Evolutionary conservation across 2,113 vertebrate species (phyloP).

Genomic region (Cottus gobio): DNA sequence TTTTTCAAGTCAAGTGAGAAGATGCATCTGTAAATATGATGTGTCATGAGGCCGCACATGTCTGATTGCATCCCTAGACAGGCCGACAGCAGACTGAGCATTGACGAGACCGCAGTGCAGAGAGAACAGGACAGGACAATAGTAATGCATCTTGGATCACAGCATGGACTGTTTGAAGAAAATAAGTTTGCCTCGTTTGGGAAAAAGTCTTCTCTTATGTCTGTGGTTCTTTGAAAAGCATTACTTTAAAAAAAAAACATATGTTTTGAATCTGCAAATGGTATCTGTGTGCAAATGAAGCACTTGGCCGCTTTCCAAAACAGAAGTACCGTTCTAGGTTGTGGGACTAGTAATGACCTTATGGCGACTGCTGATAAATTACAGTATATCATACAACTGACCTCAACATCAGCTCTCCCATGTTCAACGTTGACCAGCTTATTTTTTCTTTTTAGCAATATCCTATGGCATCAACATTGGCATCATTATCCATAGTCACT

Average conservation of each 20-base stretch:
- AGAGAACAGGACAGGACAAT: neutral
- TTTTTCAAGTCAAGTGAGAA: neutral
- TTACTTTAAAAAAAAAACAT: neutral
- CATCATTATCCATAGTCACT: conserved; percentile 23
- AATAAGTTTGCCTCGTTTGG: neutral
- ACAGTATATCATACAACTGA: conserved; percentile 31
- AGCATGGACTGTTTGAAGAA: neutral
- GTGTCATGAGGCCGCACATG: neutral
- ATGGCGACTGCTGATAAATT: neutral
- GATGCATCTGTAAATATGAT: neutral
- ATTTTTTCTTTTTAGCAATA: conserved; percentile 11
- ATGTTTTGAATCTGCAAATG: neutral
- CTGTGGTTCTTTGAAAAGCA: neutral
- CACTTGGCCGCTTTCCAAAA: conserved; percentile 9
- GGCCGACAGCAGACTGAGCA: neutral
- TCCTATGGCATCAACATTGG: conserved; percentile 16
- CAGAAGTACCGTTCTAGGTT: conserved; percentile 3
- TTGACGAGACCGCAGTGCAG: neutral
- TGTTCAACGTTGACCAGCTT: conserved; percentile 13
- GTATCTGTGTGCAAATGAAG: neutral
- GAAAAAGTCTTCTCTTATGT: neutral
- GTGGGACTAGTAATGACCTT: neutral
- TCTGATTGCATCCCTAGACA: neutral
- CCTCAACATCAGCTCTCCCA: conserved; percentile 24
- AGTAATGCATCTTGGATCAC: neutral